Evolutionary conservation across 2,888 invertebrate genomes (phyloP).

Genomic region (Sinotaia quadrata): DNA sequence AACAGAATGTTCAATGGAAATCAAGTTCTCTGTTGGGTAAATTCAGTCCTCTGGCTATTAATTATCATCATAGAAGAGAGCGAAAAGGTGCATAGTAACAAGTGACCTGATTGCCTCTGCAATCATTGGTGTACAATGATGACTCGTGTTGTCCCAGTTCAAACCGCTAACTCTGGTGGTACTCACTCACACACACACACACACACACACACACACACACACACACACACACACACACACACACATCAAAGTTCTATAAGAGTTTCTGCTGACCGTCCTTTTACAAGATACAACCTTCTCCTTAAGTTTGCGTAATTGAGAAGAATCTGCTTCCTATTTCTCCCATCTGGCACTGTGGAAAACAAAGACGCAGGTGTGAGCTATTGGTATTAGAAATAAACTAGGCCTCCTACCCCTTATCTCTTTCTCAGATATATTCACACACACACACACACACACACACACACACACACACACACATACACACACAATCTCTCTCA

Average conservation of each 20-base stretch:
- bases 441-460: constrained; percentile 5
- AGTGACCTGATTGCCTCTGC: no score
- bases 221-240: neutral
- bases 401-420: neutral
- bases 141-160: no score
- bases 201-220: neutral
- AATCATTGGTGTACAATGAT: no score
- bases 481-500: neutral
- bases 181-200: neutral
- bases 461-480: neutral
- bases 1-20: no score
- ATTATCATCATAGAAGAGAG: no score
- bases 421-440: neutral
- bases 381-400: no score
- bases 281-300: neutral
- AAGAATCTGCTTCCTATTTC: neutral
- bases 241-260: neutral
- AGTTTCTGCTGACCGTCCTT: neutral
- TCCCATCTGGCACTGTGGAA: neutral
- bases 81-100: no score
- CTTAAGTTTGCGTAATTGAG: neutral
- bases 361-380: neutral
- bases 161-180: no score
- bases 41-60: no score
- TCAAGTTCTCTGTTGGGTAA: no score